Conservation (phyloP, 2,113 vertebrate genomes). For the Meles meles region DNA sequence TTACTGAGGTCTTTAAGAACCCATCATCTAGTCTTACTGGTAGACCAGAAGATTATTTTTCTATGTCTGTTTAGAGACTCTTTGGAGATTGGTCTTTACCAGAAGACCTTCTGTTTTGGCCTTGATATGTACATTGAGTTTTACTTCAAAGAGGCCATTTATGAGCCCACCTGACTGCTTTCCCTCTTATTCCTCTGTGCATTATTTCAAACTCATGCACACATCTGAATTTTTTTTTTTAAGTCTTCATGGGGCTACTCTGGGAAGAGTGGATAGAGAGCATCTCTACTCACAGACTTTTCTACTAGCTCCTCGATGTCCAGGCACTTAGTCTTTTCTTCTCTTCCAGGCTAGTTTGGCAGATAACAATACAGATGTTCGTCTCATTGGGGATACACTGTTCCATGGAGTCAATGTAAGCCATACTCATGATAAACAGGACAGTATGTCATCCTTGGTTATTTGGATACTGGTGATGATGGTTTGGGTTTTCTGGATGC, state of each 20-base stretch:
- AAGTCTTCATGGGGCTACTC: background rate
- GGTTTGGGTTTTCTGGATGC: background rate
- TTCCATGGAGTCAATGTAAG: conserved; percentile 78
- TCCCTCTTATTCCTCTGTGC: background rate
- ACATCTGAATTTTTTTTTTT: background rate
- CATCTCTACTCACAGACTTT: background rate
- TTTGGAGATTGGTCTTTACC: background rate
- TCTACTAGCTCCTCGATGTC: background rate
- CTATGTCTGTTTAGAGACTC: background rate
- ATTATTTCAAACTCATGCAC: background rate
- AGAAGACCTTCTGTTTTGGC: background rate
- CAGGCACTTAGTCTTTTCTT: conserved; percentile 27
- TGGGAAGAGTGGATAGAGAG: background rate
- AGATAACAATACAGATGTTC: conserved; percentile 81
- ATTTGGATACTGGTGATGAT: background rate
- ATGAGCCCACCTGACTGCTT: background rate
- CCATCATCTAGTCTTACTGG: background rate
- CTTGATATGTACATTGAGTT: background rate
- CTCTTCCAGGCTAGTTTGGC: conserved; percentile 57
- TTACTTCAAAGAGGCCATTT: background rate
- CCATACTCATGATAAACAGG: background rate
- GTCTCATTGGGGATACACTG: conserved; percentile 76
- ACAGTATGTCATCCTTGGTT: background rate
- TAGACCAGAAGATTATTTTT: background rate
- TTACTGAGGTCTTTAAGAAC: background rate